These are phyloP conservation scores for Drosophila picticornis DNA, from an alignment of 2,888 invertebrate genomes.

Conservation along the genomic window DNA sequence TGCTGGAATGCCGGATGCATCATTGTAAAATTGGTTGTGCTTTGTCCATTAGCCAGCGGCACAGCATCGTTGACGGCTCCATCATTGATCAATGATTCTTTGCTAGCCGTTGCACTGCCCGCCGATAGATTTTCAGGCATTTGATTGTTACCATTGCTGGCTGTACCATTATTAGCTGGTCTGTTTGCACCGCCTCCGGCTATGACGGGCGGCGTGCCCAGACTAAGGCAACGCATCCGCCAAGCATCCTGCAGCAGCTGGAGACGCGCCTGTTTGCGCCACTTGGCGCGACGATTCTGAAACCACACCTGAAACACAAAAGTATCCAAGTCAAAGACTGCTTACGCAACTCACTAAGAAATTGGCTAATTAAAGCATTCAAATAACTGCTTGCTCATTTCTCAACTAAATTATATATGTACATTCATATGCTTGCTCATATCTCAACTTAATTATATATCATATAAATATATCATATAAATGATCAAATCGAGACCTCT, in stretches of 20 bases:
- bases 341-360: neutral
- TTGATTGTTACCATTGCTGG: conserved; percentile 51
- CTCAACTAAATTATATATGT: neutral
- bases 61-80: conserved; percentile 32
- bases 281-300: conserved; percentile 95
- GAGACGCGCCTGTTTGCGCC: conserved; percentile 95
- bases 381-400: neutral
- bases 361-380: neutral
- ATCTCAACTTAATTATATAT: neutral
- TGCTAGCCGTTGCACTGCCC: conserved; percentile 43
- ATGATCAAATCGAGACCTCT: neutral
- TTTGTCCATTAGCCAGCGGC: conserved; percentile 46
- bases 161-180: conserved; percentile 41
- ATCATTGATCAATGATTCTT: conserved; percentile 55
- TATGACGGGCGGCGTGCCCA: conserved; percentile 88
- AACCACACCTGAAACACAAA: conserved; percentile 92
- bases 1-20: conserved; percentile 85
- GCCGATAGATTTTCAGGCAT: conserved; percentile 83
- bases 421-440: neutral
- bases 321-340: conserved; percentile 11
- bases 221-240: conserved; percentile 94
- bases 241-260: conserved; percentile 95
- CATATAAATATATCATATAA: neutral
- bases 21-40: conserved; percentile 80
- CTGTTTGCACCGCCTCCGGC: conserved; percentile 84